Base-by-base conservation (phyloP, 1,140 invertebrate genomes). In the Rhizoglyphus robini region DNA sequence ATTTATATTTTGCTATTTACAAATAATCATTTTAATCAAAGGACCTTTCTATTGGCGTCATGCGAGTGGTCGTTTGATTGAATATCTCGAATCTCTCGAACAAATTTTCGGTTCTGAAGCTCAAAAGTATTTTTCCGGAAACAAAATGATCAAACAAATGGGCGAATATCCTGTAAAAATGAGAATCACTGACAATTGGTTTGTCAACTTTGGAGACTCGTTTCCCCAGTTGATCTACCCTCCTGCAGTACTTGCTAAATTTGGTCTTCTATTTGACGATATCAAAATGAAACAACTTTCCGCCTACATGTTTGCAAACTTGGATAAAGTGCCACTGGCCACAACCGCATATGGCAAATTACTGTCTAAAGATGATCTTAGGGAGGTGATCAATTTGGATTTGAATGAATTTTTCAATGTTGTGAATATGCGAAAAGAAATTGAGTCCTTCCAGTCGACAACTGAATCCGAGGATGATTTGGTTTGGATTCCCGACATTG, bases 151-250 rank as follows among this genome's bases (percentile, higher is more conserved):
- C 11, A 41, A 62, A 47, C 11, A n/a, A 51, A 62, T 62, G n/a
- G 60, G 60, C 23, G 11, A 41, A 11, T 62, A 62, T 63, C 11
- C 30, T 23, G 48, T 13, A 11, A 62, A 62, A 36, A n/a, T 62
- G n/a, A 13, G 30, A 13, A 62, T 62, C 11, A 48, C 8, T 13
- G 62, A 63, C 20, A n/a, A 48, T 13, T 13, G n/a, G 62, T 62
- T 62, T 23, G 60, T 62, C 23, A 62, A 65, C 59, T 62, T 62
- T 62, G 41, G 32, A 13, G 60, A 62, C 30, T 41, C 60, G 11
- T 15, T 48, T 47, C 8, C 60, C 11, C 11, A n/a, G 11, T 11
- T 48, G 11, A 65, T 63, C 11, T 47, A 47, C 11, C 8, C 11
- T n/a, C 8, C 60, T 13, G n/a, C 32, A 27, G 15, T 47, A 36